phyloP scores from a whole-genome alignment of 2,888 invertebrate species.

The Girardia tigrina region DNA sequence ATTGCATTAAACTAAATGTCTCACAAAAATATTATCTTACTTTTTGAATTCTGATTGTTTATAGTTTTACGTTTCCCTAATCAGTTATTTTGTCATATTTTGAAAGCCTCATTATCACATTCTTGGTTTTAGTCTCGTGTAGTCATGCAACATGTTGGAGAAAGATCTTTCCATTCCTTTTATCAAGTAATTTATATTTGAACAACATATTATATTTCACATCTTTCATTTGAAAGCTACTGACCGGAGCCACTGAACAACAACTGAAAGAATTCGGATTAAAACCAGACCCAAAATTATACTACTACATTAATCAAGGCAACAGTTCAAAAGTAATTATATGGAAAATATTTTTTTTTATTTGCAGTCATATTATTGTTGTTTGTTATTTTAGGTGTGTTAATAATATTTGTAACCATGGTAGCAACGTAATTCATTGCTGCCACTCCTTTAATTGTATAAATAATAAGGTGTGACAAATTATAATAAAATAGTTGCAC shows the following conservation, averaged over 20 bases:
- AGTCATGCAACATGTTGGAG: not conserved
- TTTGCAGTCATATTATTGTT: no score
- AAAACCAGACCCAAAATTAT: not conserved
- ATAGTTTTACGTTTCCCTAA: not conserved
- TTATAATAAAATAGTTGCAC: no score
- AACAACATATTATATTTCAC: no score
- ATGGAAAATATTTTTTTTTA: no score
- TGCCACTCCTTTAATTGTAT: not conserved
- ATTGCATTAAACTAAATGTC: no score
- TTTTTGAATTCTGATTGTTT: not conserved
- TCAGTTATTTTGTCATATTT: not conserved
- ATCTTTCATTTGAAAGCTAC: no score
- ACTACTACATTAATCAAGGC: not conserved
- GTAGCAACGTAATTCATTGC: no score
- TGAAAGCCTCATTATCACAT: not conserved
- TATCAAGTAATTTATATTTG: not conserved
- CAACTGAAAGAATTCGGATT: not conserved
- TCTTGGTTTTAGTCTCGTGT: not conserved
- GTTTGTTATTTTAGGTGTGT: not conserved
- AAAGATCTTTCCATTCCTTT: not conserved
- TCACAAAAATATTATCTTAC: no score
- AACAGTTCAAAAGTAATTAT: not conserved
- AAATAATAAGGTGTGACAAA: no score
- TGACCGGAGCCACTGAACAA: not conserved
- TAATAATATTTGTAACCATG: no score